Conservation (phyloP, 2,113 vertebrate species). For the Laterallus jamaicensis region DNA sequence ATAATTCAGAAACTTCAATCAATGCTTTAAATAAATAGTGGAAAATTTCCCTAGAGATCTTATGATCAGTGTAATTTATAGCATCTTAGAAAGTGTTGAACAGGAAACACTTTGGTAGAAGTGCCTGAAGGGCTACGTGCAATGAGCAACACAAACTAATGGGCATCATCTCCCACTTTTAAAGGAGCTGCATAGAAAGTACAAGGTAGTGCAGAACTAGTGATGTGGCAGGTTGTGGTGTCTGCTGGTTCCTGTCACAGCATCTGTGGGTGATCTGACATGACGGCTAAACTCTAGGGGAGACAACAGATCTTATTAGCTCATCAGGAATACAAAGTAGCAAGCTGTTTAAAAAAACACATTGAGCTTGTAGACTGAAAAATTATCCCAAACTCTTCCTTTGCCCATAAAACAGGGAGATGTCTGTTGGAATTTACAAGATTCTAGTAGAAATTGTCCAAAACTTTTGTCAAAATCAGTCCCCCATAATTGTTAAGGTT, state of each 20-base stretch:
- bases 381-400: background rate
- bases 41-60: background rate
- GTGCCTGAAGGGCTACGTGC: background rate
- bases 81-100: background rate
- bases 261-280: background rate
- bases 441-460: background rate
- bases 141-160: background rate
- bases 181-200: background rate
- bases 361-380: background rate
- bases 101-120: background rate
- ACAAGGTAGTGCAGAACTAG: background rate
- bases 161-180: background rate
- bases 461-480: background rate
- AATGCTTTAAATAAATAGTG: slow-evolving; percentile 37
- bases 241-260: background rate
- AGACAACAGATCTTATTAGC: background rate
- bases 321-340: background rate
- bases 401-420: background rate
- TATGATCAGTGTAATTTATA: background rate
- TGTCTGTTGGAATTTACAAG: background rate
- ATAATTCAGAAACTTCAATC: slow-evolving; percentile 1
- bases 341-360: background rate
- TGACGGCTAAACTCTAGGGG: background rate
- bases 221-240: background rate
- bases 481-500: background rate